These are phyloP conservation scores for Sialia sialis DNA, from an alignment of 2,113 vertebrate genomes.

Conservation along the genomic window DNA sequence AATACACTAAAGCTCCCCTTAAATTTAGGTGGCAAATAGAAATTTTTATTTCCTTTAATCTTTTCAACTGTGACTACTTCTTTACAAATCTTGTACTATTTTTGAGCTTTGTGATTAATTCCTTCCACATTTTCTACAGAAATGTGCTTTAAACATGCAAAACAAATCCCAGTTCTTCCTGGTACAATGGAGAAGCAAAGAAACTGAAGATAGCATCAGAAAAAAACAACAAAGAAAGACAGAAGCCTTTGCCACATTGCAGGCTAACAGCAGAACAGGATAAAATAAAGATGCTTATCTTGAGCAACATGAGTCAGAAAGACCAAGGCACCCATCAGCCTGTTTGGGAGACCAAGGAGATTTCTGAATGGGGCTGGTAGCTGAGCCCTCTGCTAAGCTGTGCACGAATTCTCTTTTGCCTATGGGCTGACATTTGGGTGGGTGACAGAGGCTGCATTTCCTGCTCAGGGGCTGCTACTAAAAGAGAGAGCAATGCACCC, in stretches of 20 bases:
- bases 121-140: neutral
- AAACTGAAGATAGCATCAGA: neutral
- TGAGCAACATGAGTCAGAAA: neutral
- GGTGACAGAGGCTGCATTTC: neutral
- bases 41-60: neutral
- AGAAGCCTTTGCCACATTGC: neutral
- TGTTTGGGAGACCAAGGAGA: neutral
- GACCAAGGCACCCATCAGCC: neutral
- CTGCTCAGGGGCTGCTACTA: neutral
- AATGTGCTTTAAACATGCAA: neutral
- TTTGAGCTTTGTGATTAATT: neutral
- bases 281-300: neutral
- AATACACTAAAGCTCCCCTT: neutral
- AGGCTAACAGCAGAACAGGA: neutral
- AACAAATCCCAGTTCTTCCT: neutral
- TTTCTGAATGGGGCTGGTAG: neutral
- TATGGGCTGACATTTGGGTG: neutral
- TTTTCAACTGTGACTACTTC: neutral
- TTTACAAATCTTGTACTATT: neutral
- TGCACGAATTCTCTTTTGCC: neutral
- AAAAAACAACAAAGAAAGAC: neutral
- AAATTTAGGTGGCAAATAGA: neutral
- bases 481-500: neutral
- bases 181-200: neutral
- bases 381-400: neutral